A percentile compares a stretch with the other conserved stretches of the same genome.
Conservation (phyloP, 1,140 invertebrate species). For the Philopotamus ludificatus region DNA sequence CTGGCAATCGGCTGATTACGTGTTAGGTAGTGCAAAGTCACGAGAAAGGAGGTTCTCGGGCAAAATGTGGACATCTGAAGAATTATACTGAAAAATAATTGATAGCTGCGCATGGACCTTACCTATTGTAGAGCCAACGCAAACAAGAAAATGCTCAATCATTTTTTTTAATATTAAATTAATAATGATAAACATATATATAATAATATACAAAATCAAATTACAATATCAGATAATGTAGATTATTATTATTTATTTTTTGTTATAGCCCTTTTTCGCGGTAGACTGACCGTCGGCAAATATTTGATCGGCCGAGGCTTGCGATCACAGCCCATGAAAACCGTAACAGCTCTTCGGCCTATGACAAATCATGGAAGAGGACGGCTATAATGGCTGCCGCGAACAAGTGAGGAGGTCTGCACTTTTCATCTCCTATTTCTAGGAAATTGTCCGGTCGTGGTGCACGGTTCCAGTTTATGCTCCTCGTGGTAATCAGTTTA, state of each 20-base stretch:
- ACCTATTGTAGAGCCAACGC: not conserved
- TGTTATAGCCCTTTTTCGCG: not conserved
- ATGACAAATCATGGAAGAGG: constrained; percentile 29
- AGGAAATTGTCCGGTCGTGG: constrained; percentile 36
- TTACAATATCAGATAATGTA: too few relatives aligned
- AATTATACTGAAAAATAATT: constrained; percentile 20
- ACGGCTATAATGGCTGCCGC: not conserved
- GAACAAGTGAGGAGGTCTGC: constrained; percentile 2
- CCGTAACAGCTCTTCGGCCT: constrained; percentile 5
- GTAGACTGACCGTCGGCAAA: not conserved
- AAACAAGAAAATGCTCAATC: not conserved
- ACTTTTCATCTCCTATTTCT: constrained; percentile 16
- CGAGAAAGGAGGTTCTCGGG: constrained; percentile 10
- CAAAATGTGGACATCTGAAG: constrained; percentile 9
- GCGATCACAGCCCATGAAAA: constrained; percentile 14
- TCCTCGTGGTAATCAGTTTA: constrained; percentile 6
- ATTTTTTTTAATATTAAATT: not conserved
- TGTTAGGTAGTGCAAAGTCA: constrained; percentile 6
- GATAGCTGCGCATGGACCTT: constrained; percentile 20
- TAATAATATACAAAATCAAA: not conserved
- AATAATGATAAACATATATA: too few relatives aligned
- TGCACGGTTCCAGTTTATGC: constrained; percentile 28
- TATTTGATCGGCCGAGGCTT: constrained; percentile 2
- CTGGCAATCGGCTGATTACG: constrained; percentile 15
- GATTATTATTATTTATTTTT: too few relatives aligned